Base-by-base conservation (phyloP, 2,888 invertebrate species). In the Tachina lurida region DNA sequence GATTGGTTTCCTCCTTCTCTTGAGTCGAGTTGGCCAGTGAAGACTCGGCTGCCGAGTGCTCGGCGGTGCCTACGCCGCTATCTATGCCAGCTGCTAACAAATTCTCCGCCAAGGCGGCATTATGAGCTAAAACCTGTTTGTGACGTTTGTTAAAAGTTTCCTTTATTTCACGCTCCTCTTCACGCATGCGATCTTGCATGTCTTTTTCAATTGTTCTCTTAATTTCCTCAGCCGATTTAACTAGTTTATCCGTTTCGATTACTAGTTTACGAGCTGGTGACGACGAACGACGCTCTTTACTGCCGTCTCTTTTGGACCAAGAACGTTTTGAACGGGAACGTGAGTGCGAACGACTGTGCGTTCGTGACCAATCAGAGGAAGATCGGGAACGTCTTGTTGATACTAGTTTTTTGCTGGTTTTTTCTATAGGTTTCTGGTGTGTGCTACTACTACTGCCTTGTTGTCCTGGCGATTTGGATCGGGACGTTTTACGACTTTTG, bases 331-430 rank as follows among this genome's bases (percentile, higher is more conserved):
- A 81, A n/a, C 74, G 81, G 1, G 85, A 81, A n/a, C 49, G 58
- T 31, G 88, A 87, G 15, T 81, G 87, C 5, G 93, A 92, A 5
- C 80, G 82, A 43, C 62, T 63, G 86, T 87, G 87, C 4, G 85
- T 84, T 19, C 22, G 19, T 0, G 90, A 90, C 62, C 91, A 91
- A 73, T 88, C 88, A 0, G 89, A 89, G 43, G 89, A 85, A 4
- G 92, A 91, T n/a, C 91, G 90, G 2, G 92, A 92, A 31, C 92
- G 89, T 15, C 92, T 89, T 3, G 92, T 92, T 1, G 92, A 92
- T 0, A 90, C 92, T 17, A 92, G 82, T 79, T 91, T 91, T 41
- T 89, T 90, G 52, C 89, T 91, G 13, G 87, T 88, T 39, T 90
- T 90, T 74, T 89, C 89, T 5, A 84, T 75, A 15, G 90, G 75